phyloP scores from a whole-genome alignment of 2,888 invertebrate species.

The Bimastos eiseni region DNA sequence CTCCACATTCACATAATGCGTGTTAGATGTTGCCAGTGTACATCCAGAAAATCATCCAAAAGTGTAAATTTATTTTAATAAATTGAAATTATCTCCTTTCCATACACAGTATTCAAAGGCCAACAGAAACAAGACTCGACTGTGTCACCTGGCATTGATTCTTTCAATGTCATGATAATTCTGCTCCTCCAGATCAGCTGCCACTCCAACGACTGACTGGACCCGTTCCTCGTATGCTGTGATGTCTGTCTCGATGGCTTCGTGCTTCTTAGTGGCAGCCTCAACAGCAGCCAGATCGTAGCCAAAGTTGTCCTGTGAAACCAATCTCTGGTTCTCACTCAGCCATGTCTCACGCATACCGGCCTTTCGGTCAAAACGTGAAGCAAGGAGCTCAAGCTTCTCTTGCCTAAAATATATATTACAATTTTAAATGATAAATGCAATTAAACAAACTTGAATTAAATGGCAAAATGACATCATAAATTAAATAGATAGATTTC shows the following conservation, averaged over 20 bases:
- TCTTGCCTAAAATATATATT: constrained; percentile 75
- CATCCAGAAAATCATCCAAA: not conserved
- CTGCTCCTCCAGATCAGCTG: constrained; percentile 91
- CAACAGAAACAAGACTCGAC: not conserved
- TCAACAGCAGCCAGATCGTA: constrained; percentile 97
- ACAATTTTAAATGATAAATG: too few relatives aligned
- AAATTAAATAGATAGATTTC: not conserved
- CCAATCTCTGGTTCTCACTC: constrained; percentile 96
- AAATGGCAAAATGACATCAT: not conserved
- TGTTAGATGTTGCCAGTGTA: not conserved
- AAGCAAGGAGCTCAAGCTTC: constrained; percentile 93
- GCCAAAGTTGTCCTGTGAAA: constrained; percentile 95
- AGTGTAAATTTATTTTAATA: not conserved
- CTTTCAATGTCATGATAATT: constrained; percentile 97
- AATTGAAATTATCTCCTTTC: not conserved
- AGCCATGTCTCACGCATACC: constrained; percentile 99
- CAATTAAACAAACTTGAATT: not conserved
- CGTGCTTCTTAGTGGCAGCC: constrained; percentile 98
- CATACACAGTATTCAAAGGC: not conserved
- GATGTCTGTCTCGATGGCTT: constrained; percentile 99
- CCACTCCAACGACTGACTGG: constrained; percentile 96
- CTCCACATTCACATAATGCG: not conserved
- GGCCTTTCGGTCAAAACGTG: constrained; percentile 94
- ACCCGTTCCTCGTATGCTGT: constrained; percentile 98
- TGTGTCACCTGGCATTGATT: constrained; percentile 66